These are phyloP conservation scores for Hanleya hanleyi DNA, from an alignment of 2,888 invertebrate species.

Conservation along the genomic window DNA sequence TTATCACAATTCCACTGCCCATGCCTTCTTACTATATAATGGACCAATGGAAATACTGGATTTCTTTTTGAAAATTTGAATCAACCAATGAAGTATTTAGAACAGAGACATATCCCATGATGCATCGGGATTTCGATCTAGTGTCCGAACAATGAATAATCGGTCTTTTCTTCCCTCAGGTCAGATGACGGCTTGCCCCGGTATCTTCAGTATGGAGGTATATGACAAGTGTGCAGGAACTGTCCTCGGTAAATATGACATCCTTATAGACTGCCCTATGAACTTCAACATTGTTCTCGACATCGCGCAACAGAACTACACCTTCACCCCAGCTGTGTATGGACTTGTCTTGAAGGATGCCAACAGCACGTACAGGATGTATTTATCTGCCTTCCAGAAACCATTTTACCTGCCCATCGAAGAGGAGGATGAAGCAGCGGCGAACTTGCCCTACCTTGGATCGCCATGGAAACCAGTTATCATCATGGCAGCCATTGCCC, in stretches of 20 bases:
- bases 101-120: too few relatives aligned
- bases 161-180: conserved; percentile 37
- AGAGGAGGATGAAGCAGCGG: not conserved
- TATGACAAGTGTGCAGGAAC: conserved; percentile 51
- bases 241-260: conserved; percentile 58
- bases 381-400: conserved; percentile 52
- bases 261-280: conserved; percentile 62
- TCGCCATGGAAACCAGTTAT: conserved; percentile 54
- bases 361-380: conserved; percentile 47
- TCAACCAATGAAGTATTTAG: too few relatives aligned
- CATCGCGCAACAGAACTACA: conserved; percentile 41
- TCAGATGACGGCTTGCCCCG: conserved; percentile 61
- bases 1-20: too few relatives aligned
- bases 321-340: conserved; percentile 53
- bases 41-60: too few relatives aligned
- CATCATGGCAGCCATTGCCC: conserved; percentile 40
- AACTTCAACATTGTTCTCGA: conserved; percentile 61
- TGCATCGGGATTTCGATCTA: too few relatives aligned
- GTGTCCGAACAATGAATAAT: too few relatives aligned
- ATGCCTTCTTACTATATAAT: too few relatives aligned
- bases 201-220: conserved; percentile 60
- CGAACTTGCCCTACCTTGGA: not conserved
- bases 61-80: too few relatives aligned
- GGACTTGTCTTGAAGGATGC: conserved; percentile 57
- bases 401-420: conserved; percentile 44